Evolutionary conservation across 2,797 vertebrate genomes (phyloP), one percentile per base, ranked within the genome.

Genomic region (Leptoclinus maculatus): DNA sequence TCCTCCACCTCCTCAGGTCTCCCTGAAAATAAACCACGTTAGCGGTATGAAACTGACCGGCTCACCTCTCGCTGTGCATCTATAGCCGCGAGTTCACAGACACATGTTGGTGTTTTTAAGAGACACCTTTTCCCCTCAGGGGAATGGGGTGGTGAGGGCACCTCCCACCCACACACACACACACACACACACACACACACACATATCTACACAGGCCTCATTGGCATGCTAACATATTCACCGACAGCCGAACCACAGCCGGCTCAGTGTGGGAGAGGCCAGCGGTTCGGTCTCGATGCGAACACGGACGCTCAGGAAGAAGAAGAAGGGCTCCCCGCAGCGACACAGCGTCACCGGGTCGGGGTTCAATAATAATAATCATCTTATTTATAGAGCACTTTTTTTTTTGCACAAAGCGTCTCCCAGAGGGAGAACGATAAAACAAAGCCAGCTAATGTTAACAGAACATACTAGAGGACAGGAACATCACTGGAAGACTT

Each of bases 141-240:
- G 69, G 66, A 68, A 51, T 8, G 71, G 82, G 85, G 71, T 82
- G 85, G 36, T 36, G 80, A 71, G 76, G 77, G 74, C 69, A 67
- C 7, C 77, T 87, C 69, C 88, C 86, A 16, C 41, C 5, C 41
- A 16, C 41, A 43, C 39, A 14, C 39, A 14, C 71, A 88, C 91
- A 82, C 79, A 80, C 45, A 59, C 27, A 39, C 45, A 51, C 73
- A 68, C 7, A 64, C 63, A 66, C 51, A 57, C 82, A 71, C 79
- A n/a, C n/a, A n/a, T n/a, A n/a, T n/a, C n/a, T n/a, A n/a, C n/a
- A n/a, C n/a, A n/a, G 83, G 77, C 80, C 86, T 92, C 88, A 91
- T 90, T 88, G 79, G 67, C 87, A 92, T 90, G 90, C 82, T 92
- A 91, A 91, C 84, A 49, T 88, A 93, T 93, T 88, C 91, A 80